These are phyloP conservation scores for Thalassoma bifasciatum DNA, from an alignment of 2,113 vertebrate species.

Conservation along the genomic window DNA sequence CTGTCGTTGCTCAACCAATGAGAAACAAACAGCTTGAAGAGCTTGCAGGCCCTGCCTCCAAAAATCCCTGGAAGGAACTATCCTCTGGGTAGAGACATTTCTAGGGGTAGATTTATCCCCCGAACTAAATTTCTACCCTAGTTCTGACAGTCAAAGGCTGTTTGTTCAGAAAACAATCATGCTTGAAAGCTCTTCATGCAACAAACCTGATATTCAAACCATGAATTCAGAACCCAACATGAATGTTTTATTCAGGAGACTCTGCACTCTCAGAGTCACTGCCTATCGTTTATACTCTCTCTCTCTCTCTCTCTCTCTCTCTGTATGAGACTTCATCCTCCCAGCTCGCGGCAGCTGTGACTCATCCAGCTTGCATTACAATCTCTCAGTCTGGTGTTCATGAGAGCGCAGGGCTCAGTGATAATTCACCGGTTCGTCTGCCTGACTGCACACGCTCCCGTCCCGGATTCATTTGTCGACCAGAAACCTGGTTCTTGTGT, in stretches of 20 bases:
- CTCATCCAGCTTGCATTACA: slow-evolving; percentile 56
- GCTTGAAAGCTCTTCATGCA: not conserved
- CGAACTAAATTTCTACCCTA: too few species aligned
- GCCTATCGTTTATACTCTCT: slow-evolving; percentile 25
- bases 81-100: too few species aligned
- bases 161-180: slow-evolving; percentile 1
- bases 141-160: not conserved
- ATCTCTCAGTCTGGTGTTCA: slow-evolving; percentile 36
- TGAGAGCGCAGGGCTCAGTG: slow-evolving; percentile 3
- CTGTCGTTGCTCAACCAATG: too few species aligned
- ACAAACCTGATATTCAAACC: not conserved
- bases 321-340: slow-evolving; percentile 25
- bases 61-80: too few species aligned
- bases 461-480: slow-evolving; percentile 11
- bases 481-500: not conserved
- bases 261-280: slow-evolving; percentile 9
- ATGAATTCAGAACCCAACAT: not conserved
- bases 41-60: too few species aligned
- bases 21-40: too few species aligned
- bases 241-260: slow-evolving; percentile 36
- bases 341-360: slow-evolving; percentile 50
- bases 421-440: slow-evolving; percentile 31
- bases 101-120: too few species aligned
- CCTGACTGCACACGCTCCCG: not conserved
- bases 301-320: not conserved